Evolutionary conservation across 2,113 vertebrate species (phyloP).

Genomic region (Cavia porcellus): DNA sequence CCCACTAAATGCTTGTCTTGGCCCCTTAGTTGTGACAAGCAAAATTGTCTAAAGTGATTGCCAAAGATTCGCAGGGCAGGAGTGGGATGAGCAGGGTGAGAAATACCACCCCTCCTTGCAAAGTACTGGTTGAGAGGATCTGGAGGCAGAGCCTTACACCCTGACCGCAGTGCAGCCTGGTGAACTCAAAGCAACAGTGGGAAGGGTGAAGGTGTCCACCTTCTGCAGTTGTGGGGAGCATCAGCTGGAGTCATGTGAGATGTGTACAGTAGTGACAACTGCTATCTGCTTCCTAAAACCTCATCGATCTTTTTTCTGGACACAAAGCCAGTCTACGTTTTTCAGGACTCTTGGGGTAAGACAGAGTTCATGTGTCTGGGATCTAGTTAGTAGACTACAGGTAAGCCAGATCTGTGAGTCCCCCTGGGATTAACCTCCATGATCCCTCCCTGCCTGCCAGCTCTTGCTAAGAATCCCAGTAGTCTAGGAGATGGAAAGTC

Average conservation of each 20-base stretch:
- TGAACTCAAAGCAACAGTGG: neutral
- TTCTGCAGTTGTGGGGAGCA: neutral
- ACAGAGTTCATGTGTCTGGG: neutral
- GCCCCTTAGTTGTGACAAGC: neutral
- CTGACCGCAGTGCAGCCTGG: neutral
- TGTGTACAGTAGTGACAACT: neutral
- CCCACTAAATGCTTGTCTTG: neutral
- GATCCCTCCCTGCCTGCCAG: neutral
- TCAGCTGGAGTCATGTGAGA: neutral
- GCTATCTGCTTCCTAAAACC: neutral
- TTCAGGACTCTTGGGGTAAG: neutral
- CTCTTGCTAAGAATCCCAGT: neutral
- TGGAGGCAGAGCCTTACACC: neutral
- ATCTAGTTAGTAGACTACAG: neutral
- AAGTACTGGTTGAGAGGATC: neutral
- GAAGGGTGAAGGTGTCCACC: no score
- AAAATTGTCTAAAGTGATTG: neutral
- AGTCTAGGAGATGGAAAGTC: no score
- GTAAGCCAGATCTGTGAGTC: neutral
- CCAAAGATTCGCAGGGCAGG: neutral
- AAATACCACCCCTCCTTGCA: neutral
- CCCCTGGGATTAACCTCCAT: neutral
- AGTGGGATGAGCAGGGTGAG: neutral
- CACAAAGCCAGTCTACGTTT: neutral
- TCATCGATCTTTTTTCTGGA: neutral